These are phyloP conservation scores for Zootoca vivipara DNA, from an alignment of 2,113 vertebrate genomes.

Conservation along the genomic window DNA sequence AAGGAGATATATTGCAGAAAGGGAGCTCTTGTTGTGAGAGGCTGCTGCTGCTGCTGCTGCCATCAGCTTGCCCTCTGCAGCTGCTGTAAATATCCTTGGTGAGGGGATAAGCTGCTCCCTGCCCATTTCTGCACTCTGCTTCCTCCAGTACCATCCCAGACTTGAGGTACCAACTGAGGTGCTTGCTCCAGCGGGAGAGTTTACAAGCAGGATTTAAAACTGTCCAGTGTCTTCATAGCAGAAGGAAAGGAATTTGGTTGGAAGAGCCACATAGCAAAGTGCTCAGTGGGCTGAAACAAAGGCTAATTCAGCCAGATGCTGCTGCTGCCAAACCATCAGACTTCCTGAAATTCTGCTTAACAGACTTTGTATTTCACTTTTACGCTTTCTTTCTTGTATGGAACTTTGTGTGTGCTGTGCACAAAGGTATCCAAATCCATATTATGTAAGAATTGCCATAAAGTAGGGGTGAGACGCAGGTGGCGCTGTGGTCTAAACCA, in stretches of 20 bases:
- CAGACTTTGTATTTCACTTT: not conserved
- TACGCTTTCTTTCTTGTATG: not conserved
- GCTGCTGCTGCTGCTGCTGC: not conserved
- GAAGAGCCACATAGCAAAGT: not conserved
- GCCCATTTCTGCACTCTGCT: not conserved
- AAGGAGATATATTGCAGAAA: not conserved
- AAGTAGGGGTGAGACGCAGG: too few relatives aligned
- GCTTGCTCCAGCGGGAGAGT: too few relatives aligned
- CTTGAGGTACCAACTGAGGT: not conserved
- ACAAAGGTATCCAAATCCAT: not conserved
- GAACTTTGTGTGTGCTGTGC: not conserved
- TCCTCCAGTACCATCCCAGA: not conserved
- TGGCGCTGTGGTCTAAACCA: too few relatives aligned
- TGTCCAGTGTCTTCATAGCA: not conserved
- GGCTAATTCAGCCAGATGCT: not conserved
- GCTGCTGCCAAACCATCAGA: not conserved
- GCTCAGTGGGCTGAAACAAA: not conserved
- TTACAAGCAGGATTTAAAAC: not conserved
- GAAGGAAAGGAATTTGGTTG: not conserved
- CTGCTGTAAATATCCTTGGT: not conserved
- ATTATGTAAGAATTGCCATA: not conserved
- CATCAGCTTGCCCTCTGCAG: not conserved
- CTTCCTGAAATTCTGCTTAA: not conserved
- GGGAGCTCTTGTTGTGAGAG: not conserved
- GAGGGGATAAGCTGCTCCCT: too few relatives aligned